phyloP scores from a whole-genome alignment of 2,888 invertebrate species.

The Acronicta leporina region DNA sequence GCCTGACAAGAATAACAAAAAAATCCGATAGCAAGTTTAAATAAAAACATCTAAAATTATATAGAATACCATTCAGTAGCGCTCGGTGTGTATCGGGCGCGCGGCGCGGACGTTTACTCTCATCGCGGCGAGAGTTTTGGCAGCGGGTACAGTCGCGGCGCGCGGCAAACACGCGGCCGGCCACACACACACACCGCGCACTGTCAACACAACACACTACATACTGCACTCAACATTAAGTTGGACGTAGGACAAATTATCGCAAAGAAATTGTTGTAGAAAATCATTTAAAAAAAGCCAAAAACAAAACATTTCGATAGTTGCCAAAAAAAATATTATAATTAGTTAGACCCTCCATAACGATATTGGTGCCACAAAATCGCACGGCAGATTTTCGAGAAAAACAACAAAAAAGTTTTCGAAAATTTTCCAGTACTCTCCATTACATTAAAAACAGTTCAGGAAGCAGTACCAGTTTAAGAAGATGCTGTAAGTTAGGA shows the following conservation, averaged over 20 bases:
- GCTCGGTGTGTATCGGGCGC: slow-evolving; percentile 39
- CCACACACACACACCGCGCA: background rate
- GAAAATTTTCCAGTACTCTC: no score
- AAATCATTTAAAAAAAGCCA: no score
- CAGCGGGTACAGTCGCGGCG: slow-evolving; percentile 28
- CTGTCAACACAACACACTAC: background rate
- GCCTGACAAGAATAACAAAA: no score
- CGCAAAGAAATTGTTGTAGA: background rate
- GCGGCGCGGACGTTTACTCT: slow-evolving; percentile 53
- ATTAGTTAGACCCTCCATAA: background rate
- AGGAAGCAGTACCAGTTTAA: background rate
- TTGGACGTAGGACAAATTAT: background rate
- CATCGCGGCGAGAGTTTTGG: slow-evolving; percentile 62
- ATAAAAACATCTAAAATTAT: no score
- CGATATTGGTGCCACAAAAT: background rate
- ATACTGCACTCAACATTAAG: background rate
- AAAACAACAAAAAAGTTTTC: background rate
- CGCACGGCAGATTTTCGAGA: background rate
- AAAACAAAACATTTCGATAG: no score
- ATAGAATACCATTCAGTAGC: no score
- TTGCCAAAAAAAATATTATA: no score
- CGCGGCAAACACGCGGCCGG: slow-evolving; percentile 34
- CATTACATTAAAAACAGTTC: background rate
- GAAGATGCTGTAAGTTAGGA: slow-evolving; percentile 16
- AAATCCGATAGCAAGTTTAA: no score